Conservation (phyloP, 2,797 vertebrate species). For the Gallinago nigripennis region DNA sequence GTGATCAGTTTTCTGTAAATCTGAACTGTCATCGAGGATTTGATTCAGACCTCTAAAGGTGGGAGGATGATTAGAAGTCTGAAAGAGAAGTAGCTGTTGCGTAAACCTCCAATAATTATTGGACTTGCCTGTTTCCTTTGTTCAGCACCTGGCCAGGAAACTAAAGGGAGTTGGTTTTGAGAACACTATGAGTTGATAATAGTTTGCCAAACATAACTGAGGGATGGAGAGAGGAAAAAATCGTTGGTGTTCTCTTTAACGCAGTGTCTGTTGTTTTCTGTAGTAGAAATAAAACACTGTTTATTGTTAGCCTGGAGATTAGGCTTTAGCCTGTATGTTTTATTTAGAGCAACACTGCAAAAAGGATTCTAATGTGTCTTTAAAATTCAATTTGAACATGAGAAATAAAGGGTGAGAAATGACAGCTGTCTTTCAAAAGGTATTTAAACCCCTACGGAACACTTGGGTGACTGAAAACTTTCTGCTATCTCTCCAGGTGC, state of each 20-base stretch:
- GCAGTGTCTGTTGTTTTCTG: neutral
- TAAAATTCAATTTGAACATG: neutral
- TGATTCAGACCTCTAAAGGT: neutral
- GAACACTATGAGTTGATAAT: neutral
- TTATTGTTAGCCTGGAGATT: neutral
- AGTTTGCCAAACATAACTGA: neutral
- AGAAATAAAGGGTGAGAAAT: neutral
- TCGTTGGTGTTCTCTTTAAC: neutral
- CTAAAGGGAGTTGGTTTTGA: neutral
- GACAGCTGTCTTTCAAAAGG: neutral
- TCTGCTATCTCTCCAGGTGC: conserved; percentile 79
- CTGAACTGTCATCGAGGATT: neutral
- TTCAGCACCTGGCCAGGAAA: neutral
- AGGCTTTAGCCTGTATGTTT: neutral
- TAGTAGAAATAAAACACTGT: neutral
- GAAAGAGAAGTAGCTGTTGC: neutral
- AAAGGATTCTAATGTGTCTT: neutral
- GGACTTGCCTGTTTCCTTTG: neutral
- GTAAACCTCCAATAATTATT: neutral
- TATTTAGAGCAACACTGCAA: neutral
- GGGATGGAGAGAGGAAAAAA: neutral
- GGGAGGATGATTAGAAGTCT: neutral
- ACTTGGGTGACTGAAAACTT: neutral
- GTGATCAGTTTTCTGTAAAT: neutral
- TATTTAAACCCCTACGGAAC: neutral